Evolutionary conservation across 1,140 invertebrate species (phyloP), one percentile per base, ranked within the genome.

Genomic region (Acromyrmex charruanus): DNA sequence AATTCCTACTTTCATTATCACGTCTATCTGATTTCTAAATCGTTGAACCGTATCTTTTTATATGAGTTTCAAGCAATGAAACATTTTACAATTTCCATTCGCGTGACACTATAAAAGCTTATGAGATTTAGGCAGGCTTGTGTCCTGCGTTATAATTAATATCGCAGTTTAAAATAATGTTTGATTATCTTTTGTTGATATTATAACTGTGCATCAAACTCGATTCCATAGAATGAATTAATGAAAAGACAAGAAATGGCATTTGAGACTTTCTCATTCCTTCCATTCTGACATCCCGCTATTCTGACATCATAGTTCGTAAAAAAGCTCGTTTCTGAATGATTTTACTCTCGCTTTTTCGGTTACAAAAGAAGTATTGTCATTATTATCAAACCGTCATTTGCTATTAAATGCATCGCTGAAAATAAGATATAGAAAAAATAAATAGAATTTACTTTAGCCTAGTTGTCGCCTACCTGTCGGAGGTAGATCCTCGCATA

Each of bases 281-380:
- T 6, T 6, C 25, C 53, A 35, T 25, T 25, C 25, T 25, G 25
- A 25, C 25, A 25, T 74, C 39, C 55, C 55, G 25, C 68, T 74
- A 18, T 51, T 71, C 5, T 84, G 28, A 59, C n/a, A 25, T 35
- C 68, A 82, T 39, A 71, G 79, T 35, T 81, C 51, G 51, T 66
- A 66, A 69, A 69, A 68, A 28, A 68, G 31, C 28, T 68, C 21
- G 16, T 69, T 61, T n/a, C n/a, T 39, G 53, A 74, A 74, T 61
- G 39, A 21, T 61, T 82, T 82, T 18, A 74, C 39, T 69, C n/a
- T 31, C 25, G 66, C 51, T 61, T 39, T 84, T 74, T 61, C 55
- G 55, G 55, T 74, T 72, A 72, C 39, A 74, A 72, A 82, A 84
- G 49, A 84, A 84, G 80, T 84, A 84, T 84, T 84, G 80, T 84